Base-by-base conservation (phyloP, 2,113 vertebrate species). In the Silurus meridionalis region DNA sequence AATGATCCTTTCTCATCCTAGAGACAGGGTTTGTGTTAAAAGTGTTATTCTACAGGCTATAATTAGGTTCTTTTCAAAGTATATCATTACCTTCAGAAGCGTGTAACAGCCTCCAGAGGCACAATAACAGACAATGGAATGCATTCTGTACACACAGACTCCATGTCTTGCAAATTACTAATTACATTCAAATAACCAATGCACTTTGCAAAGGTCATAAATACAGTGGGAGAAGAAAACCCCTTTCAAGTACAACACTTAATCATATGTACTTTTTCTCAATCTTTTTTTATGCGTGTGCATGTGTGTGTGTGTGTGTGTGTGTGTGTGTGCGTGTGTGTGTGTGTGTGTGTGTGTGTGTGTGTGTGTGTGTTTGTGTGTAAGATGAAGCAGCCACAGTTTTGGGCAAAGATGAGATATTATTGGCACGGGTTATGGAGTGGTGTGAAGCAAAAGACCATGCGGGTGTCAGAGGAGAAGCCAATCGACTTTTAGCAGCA, bases 371-470 rank as follows among this genome's bases (percentile, higher is more conserved):
- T 67, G 25, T 71, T 28, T 71, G 14, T 85, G 13, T 25, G 3
- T 80, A 91, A 97, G 97, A 96, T 88, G 95, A 96, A 3, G 94
- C 95, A 0, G 96, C 96, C 0, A 81, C 95, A 75, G 92, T 95
- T 79, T 88, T 97, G 91, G 96, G 96, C 10, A 94, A 93, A 37
- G 96, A 97, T 71, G 90, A 92, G 14, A 86, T 58, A 60, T 91
- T 97, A 87, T 91, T 97, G 55, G 87, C 85, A n/a, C 93, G 95
- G 71, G 93, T 97, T 3, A 95, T 96, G 89, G 95, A 97, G 90
- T 97, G 96, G 96, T 96, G 97, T 69, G 90, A 95, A 0, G 91
- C 80, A 8, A 95, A 94, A 0, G 95, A 97, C 71, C 94, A 95
- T 0, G 92, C 92, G 0, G 94, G 96, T 6, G 81, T 97, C 58